Percentiles rank a stretch among this genome's conserved stretches.
These are phyloP conservation scores for Axea sp. DNA, from an alignment of 2,888 invertebrate species.

Conservation along the genomic window DNA sequence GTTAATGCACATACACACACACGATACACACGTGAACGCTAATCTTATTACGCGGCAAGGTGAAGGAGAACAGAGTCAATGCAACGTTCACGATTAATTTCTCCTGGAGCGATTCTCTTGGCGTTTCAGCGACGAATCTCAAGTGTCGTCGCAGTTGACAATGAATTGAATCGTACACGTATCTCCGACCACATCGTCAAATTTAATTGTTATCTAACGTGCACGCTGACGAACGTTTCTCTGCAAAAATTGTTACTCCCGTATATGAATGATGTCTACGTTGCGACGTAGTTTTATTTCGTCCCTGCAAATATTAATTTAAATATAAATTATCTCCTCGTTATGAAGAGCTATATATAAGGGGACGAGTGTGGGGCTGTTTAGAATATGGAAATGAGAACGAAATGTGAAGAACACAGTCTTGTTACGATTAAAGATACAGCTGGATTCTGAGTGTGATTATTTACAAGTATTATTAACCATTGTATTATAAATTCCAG, in stretches of 20 bases:
- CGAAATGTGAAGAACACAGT: background rate
- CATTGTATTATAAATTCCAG: too few species aligned
- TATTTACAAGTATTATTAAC: background rate
- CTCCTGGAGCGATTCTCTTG: conserved; percentile 24
- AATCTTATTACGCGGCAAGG: conserved; percentile 43
- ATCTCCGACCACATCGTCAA: conserved; percentile 21
- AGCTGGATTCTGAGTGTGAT: background rate
- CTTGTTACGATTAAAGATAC: too few species aligned
- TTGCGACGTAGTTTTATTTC: background rate
- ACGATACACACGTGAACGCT: conserved; percentile 1
- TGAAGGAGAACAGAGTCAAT: conserved; percentile 44
- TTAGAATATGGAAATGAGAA: background rate
- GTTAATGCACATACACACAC: conserved; percentile 4
- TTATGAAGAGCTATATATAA: background rate
- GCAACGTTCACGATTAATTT: conserved; percentile 52
- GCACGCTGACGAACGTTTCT: background rate
- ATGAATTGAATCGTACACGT: conserved; percentile 34
- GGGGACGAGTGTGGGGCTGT: background rate
- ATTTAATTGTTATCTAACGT: conserved; percentile 29
- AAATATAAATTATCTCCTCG: background rate
- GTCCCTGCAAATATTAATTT: background rate
- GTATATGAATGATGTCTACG: background rate
- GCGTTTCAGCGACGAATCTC: conserved; percentile 39
- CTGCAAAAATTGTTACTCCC: conserved; percentile 9
- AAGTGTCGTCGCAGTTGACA: conserved; percentile 24